phyloP scores from a whole-genome alignment of 2,113 vertebrate genomes.

The Otis tarda region DNA sequence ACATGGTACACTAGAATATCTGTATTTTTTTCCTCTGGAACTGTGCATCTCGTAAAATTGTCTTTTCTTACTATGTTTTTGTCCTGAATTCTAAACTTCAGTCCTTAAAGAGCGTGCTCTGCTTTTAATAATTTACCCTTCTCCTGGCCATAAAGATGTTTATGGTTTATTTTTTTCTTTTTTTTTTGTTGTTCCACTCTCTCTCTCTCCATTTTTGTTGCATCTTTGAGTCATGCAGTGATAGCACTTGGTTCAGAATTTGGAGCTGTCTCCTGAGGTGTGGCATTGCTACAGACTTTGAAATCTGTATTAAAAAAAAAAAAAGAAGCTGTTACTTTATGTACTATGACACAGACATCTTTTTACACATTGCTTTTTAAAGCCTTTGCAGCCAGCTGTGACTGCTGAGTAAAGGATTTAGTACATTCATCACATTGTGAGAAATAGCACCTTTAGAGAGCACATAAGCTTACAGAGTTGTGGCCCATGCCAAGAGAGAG shows the following conservation, averaged over 20 bases:
- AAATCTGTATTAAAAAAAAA: background rate
- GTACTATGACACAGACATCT: background rate
- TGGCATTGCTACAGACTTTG: background rate
- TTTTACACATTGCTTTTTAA: background rate
- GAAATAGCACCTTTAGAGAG: constrained; percentile 30
- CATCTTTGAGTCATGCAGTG: background rate
- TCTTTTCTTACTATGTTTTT: background rate
- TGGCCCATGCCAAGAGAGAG: constrained; percentile 6
- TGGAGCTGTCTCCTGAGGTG: background rate
- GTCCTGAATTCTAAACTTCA: background rate
- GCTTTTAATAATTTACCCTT: background rate
- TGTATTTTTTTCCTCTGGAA: background rate
- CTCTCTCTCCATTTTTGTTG: background rate
- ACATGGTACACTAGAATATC: background rate
- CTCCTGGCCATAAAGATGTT: background rate
- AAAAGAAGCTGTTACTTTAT: background rate
- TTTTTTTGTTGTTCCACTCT: background rate
- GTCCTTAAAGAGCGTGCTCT: background rate
- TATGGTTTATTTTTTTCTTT: background rate
- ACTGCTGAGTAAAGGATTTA: constrained; percentile 18
- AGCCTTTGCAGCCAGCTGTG: background rate
- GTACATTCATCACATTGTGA: background rate
- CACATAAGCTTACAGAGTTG: background rate
- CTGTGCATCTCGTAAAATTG: background rate
- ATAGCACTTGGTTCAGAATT: background rate